These are phyloP conservation scores for Tanypteryx hageni DNA, from an alignment of 2,888 invertebrate species.

Conservation along the genomic window DNA sequence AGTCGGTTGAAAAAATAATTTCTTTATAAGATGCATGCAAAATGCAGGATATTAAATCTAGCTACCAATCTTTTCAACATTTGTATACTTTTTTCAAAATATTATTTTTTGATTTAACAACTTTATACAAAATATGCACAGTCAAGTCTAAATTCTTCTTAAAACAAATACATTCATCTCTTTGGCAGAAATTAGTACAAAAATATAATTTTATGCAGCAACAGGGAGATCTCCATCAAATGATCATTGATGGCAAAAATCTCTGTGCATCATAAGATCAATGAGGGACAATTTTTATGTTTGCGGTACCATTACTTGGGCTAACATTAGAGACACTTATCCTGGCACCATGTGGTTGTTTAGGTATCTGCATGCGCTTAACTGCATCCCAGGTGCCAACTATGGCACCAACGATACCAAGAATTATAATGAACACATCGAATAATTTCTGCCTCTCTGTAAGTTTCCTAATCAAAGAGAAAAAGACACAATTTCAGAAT, in stretches of 20 bases:
- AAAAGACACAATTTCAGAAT: neutral
- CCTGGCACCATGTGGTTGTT: neutral
- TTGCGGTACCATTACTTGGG: constrained; percentile 7
- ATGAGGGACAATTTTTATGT: neutral
- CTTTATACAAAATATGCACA: neutral
- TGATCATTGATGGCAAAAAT: neutral
- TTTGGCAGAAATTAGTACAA: constrained; percentile 14
- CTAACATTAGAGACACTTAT: neutral
- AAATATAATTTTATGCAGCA: constrained; percentile 27
- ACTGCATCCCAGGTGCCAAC: constrained; percentile 69
- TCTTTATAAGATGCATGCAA: neutral
- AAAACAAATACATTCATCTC: neutral
- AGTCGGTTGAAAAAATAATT: neutral
- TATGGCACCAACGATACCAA: constrained; percentile 69
- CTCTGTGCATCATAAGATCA: neutral
- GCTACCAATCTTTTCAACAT: neutral
- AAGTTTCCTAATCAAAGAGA: constrained; percentile 30
- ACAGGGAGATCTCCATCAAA: neutral
- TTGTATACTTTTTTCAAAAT: neutral
- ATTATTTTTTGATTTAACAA: neutral
- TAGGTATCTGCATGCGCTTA: constrained; percentile 66
- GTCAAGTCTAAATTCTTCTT: neutral
- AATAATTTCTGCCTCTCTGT: constrained; percentile 67
- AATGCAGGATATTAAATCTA: neutral
- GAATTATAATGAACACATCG: constrained; percentile 68